Evolutionary conservation across 2,888 invertebrate genomes (phyloP), one percentile per base, ranked within the genome.

Genomic region (Parnassius smintheus): DNA sequence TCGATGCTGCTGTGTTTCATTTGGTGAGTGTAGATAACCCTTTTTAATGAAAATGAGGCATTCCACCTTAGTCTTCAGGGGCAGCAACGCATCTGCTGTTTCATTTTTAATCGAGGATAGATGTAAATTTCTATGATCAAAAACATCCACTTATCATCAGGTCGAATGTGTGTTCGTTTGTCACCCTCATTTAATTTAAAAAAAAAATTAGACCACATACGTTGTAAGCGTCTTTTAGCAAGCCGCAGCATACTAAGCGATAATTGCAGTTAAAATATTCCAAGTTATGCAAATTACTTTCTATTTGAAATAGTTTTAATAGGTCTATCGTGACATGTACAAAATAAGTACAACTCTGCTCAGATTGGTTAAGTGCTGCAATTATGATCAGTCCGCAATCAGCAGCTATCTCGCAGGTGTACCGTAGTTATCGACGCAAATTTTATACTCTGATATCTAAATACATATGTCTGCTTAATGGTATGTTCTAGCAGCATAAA

Each of bases 321-420:
- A 62, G 49, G 35, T 48, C 48, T 35, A 54, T 62, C 70, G 69
- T 68, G 70, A 70, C 66, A 62, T 62, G 62, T 58, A 62, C 54
- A 54, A 68, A 71, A 73, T 70, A 70, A 69, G 67, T 65, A 65
- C 66, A 66, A 66, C 65, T 67, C 66, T 64, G 65, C 63, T 64
- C 65, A 65, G 72, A 72, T 69, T 69, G 69, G 68, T 65, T 71
- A 70, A 73, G 68, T 73, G 67, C 66, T 59, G 69, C 69, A 74
- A 74, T 73, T 72, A 73, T 58, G 62, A 58, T 25, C 44, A 9
- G 45, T 13, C 56, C 46, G 61, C 58, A 65, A 59, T 62, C 70
- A 65, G 64, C 67, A 66, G 64, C 68, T 58, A 66, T 68, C 63
- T 55, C 65, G 65, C 71, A 68, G 68, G 70, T 70, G 70, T 59